Evolutionary conservation across 1,140 invertebrate genomes (phyloP), one percentile per base, ranked within the genome.

Genomic region (Steinernema feltiae): DNA sequence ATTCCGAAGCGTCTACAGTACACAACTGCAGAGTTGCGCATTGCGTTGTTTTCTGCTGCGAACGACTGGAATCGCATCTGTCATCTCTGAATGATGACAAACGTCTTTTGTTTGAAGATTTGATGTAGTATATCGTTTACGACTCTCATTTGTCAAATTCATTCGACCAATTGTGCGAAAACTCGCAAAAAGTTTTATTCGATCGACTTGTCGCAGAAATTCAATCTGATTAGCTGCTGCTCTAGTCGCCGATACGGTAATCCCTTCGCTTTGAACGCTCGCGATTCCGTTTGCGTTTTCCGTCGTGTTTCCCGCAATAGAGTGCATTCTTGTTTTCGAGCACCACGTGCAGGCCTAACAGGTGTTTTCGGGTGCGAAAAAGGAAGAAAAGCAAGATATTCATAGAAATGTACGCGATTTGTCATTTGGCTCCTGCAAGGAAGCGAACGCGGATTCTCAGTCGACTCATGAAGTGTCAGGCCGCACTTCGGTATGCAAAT

Each of bases 401-500:
- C 35, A 41, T 41, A 41, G 7, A 7, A 41, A 7, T 41, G 7
- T 41, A 41, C 7, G 35, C 18, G 7, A 41, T 7, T 18, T 41
- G 7, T 41, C 7, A 7, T 41, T 41, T 41, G 35, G 18, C 35
- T 41, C 18, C 35, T 41, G 35, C 35, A 41, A 41, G 18, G 18
- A 41, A 41, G 35, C 35, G n/a, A n/a, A n/a, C n/a, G n/a, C n/a
- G n/a, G n/a, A n/a, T n/a, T n/a, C n/a, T n/a, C n/a, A n/a, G n/a
- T n/a, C n/a, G n/a, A n/a, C n/a, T n/a, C n/a, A n/a, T n/a, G n/a
- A n/a, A n/a, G n/a, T n/a, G n/a, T n/a, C n/a, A 41, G 35, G 24
- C 24, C 53, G 53, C 53, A 17, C 53, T 12, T 27, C 53, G 53
- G 53, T 63, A 63, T 63, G 53, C 53, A 63, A 63, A 63, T 63